Evolutionary conservation across 2,797 vertebrate genomes (phyloP).

Genomic region (Carapus acus): DNA sequence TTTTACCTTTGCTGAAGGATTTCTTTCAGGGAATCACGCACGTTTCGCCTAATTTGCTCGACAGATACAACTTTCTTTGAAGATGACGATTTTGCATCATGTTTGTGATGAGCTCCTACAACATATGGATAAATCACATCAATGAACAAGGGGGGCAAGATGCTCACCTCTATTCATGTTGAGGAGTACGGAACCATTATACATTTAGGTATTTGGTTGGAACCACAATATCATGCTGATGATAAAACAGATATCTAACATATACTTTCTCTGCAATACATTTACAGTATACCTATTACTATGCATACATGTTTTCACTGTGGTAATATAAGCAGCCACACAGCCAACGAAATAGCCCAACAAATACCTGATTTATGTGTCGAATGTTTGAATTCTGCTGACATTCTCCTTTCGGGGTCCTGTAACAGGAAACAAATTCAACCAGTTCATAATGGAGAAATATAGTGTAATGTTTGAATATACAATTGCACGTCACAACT

Average conservation of each 20-base stretch:
- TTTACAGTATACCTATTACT: too few relatives aligned
- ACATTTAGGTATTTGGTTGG: too few relatives aligned
- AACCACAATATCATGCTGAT: too few relatives aligned
- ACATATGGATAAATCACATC: slow-evolving; percentile 23
- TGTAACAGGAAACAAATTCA: slow-evolving; percentile 47
- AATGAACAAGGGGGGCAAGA: slow-evolving; percentile 5
- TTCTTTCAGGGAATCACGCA: slow-evolving; percentile 92
- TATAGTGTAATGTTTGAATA: not conserved
- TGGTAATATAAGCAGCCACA: too few relatives aligned
- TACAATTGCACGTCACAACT: too few relatives aligned
- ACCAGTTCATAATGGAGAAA: slow-evolving; percentile 14
- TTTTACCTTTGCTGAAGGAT: slow-evolving; percentile 90
- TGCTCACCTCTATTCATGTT: too few relatives aligned
- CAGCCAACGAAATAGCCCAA: not conserved
- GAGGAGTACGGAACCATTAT: too few relatives aligned
- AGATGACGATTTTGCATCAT: slow-evolving; percentile 76
- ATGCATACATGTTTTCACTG: too few relatives aligned
- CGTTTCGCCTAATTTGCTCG: slow-evolving; percentile 92
- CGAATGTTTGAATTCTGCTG: slow-evolving; percentile 75
- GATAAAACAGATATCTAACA: too few relatives aligned
- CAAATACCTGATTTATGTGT: slow-evolving; percentile 74
- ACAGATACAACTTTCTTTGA: slow-evolving; percentile 86
- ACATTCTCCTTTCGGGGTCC: slow-evolving; percentile 78
- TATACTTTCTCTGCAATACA: too few relatives aligned
- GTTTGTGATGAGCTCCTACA: slow-evolving; percentile 76